Conservation (phyloP, 2,888 invertebrate genomes). For the Temnothorax rugatulus region DNA sequence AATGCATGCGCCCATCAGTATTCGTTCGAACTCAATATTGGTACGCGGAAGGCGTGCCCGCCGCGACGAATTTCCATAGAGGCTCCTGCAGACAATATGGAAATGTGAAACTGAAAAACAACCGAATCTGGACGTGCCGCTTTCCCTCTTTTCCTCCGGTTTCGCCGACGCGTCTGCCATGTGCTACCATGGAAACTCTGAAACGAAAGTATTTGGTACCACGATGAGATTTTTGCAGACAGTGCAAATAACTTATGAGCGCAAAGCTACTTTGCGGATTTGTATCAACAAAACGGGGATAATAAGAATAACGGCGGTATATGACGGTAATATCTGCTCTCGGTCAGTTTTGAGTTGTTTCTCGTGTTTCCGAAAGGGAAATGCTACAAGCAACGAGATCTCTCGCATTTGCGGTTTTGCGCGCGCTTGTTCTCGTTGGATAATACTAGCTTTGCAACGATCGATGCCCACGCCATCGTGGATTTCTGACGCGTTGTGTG, state of each 20-base stretch:
- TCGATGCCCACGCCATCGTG: constrained; percentile 77
- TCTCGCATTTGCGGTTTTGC: constrained; percentile 67
- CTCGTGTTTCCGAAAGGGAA: background rate
- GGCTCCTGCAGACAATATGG: constrained; percentile 81
- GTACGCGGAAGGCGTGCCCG: constrained; percentile 75
- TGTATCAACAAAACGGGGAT: background rate
- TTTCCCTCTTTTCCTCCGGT: constrained; percentile 51
- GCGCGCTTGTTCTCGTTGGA: constrained; percentile 73
- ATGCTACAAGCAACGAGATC: constrained; percentile 20
- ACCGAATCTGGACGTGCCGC: constrained; percentile 70
- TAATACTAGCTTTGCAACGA: constrained; percentile 76
- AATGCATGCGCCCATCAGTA: constrained; percentile 81
- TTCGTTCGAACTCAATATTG: constrained; percentile 82
- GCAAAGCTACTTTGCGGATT: constrained; percentile 17
- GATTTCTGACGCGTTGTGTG: constrained; percentile 73
- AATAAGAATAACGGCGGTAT: background rate
- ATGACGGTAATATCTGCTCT: background rate
- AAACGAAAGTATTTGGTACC: constrained; percentile 56
- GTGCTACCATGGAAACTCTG: constrained; percentile 63
- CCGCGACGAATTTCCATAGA: constrained; percentile 80
- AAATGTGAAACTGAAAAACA: constrained; percentile 81
- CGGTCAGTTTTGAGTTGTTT: background rate
- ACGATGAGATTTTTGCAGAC: constrained; percentile 33
- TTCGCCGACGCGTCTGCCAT: constrained; percentile 55
- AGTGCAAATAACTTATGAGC: constrained; percentile 11